These are phyloP conservation scores for Clanis bilineata DNA, from an alignment of 2,888 invertebrate genomes.

Conservation along the genomic window DNA sequence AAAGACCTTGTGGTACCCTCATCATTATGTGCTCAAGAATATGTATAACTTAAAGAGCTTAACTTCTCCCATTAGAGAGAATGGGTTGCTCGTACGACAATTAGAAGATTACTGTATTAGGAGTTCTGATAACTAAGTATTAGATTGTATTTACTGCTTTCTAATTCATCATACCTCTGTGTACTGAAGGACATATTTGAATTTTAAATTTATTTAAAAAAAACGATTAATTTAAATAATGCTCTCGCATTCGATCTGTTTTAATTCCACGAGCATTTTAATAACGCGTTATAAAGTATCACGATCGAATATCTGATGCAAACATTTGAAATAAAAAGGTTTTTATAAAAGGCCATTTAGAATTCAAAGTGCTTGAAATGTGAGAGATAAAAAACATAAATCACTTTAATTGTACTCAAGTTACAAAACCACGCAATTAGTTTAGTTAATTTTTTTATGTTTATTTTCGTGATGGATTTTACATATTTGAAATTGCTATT, in stretches of 20 bases:
- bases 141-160: too few species aligned
- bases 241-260: too few species aligned
- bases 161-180: too few species aligned
- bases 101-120: background rate
- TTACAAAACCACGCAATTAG: background rate
- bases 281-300: background rate
- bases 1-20: background rate
- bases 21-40: background rate
- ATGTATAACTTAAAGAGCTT: slow-evolving; percentile 1
- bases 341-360: background rate
- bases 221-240: too few species aligned
- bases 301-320: background rate
- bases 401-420: background rate
- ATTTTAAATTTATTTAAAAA: too few species aligned
- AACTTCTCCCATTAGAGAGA: background rate
- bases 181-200: too few species aligned
- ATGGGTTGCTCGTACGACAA: too few species aligned
- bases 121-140: background rate
- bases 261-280: too few species aligned
- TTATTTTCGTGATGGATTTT: background rate
- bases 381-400: background rate
- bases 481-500: background rate
- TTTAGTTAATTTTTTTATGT: background rate
- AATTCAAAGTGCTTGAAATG: background rate
- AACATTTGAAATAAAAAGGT: background rate